phyloP scores from a whole-genome alignment of 1,140 invertebrate species.

The Palaemon carinicauda region DNA sequence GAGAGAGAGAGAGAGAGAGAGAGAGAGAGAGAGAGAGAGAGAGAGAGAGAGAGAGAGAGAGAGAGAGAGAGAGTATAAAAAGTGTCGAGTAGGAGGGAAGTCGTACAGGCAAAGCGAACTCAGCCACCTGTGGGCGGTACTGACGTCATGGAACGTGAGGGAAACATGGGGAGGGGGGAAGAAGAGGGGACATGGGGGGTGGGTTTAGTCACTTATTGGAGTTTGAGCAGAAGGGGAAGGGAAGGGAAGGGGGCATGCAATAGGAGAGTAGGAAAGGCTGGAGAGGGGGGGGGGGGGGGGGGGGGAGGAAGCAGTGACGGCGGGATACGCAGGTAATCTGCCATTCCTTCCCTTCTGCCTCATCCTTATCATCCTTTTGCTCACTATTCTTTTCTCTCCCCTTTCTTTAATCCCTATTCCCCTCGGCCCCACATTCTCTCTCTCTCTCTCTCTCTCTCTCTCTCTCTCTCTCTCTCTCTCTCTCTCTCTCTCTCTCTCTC shows the following conservation, averaged over 20 bases:
- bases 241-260: neutral
- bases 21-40: neutral
- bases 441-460: too few relatives aligned
- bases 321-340: neutral
- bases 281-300: neutral
- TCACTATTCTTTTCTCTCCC: too few relatives aligned
- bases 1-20: neutral
- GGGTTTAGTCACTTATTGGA: too few relatives aligned
- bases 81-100: neutral
- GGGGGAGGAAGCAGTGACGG: neutral
- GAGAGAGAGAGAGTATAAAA: neutral
- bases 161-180: too few relatives aligned
- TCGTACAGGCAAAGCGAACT: constrained; percentile 13
- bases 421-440: too few relatives aligned
- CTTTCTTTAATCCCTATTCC: too few relatives aligned
- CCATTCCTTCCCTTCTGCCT: too few relatives aligned
- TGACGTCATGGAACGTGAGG: constrained; percentile 29
- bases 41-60: neutral
- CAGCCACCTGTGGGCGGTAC: constrained; percentile 37
- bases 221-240: neutral
- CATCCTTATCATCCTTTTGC: too few relatives aligned
- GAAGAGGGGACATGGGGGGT: neutral
- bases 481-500: too few relatives aligned
- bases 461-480: too few relatives aligned
- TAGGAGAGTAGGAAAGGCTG: neutral